Base-by-base conservation (phyloP, 2,888 invertebrate species). In the Ectemnius cavifrons region DNA sequence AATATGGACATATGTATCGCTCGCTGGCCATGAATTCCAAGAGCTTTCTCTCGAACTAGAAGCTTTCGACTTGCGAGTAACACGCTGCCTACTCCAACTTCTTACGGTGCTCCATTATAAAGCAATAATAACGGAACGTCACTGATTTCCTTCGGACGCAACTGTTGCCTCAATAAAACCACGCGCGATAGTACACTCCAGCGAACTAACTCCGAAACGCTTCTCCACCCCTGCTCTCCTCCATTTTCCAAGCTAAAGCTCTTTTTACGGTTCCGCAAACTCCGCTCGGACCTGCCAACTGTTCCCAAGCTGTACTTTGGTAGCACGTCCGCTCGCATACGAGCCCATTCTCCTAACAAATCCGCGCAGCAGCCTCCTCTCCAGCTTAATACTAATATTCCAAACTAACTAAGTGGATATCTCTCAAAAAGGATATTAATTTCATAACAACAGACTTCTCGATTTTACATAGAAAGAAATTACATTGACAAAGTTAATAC, bases 221-320 rank as follows among this genome's bases (percentile, higher is more conserved):
- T 23, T 23, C 23, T 2, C 2, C 23, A 1, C 2, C 23, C 23
- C 3, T 23, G 23, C 23, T 23, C 62, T 71, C 58, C 52, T 20
- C 59, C 14, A 52, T 52, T 16, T 52, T 16, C 16, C 52, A 16
- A 13, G 13, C 58, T n/a, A 66, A 67, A 73, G 46, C 52, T 52
- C 63, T 66, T 59, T 73, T 71, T 63, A 74, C 63, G 66, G 20
- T 14, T 58, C 52, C 45, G 49, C 57, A 46, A 59, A 37, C 66
- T 20, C 18, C 37, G 46, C 37, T 60, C 4, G 20, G 63, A 18
- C 63, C 63, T 58, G 20, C 27, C 58, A 71, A 73, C 63, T 63
- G 62, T 57, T 71, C 65, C 52, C 37, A 57, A 64, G n/a, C 56
- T 63, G 37, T 45, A 14, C 57, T 28, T 23, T 13, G 16, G 11